Base-by-base conservation (phyloP, 2,888 invertebrate species). In the Diabrotica balteata region DNA sequence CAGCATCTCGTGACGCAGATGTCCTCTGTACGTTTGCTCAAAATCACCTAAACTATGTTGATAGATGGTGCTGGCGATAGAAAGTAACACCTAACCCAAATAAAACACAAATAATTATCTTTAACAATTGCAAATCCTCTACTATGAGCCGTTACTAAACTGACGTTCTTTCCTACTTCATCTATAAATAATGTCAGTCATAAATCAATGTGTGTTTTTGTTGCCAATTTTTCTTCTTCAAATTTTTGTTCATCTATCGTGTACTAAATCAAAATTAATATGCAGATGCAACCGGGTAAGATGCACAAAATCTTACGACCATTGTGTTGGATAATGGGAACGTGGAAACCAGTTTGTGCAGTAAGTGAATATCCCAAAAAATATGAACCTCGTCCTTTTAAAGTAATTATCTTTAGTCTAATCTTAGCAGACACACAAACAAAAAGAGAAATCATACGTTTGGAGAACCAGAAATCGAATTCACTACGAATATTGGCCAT, bases 331-430 rank as follows among this genome's bases (percentile, higher is more conserved):
- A 11, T 57, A 7, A 32, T 57, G 8, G 55, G 55, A 57, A 32
- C 0, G 17, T 57, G 55, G 55, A 57, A 57, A 45, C 17, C 55
- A 44, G 55, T 57, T 9, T 44, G 80, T 43, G 90, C 87, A 0
- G 76, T 77, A 43, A 90, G 89, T 45, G 79, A 81, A 59, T 90
- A 85, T 77, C 90, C 90, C 0, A 88, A 87, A 22, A 86, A 90
- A 62, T n/a, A 44, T 45, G n/a, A 66, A 17, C 83, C 87, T 1
- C 89, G 90, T 70, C 75, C 80, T 1, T 90, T 88, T 75, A 84
- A 85, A 53, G 90, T 90, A 75, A 85, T 86, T 66, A 76, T 88
- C 90, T 0, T 90, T 90, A 50, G 86, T 80, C 78, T 90, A 90
- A n/a, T n/a, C n/a, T n/a, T n/a, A n/a, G n/a, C n/a, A n/a, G n/a